phyloP scores from a whole-genome alignment of 2,888 invertebrate species.

The Polydesmus complanatus region DNA sequence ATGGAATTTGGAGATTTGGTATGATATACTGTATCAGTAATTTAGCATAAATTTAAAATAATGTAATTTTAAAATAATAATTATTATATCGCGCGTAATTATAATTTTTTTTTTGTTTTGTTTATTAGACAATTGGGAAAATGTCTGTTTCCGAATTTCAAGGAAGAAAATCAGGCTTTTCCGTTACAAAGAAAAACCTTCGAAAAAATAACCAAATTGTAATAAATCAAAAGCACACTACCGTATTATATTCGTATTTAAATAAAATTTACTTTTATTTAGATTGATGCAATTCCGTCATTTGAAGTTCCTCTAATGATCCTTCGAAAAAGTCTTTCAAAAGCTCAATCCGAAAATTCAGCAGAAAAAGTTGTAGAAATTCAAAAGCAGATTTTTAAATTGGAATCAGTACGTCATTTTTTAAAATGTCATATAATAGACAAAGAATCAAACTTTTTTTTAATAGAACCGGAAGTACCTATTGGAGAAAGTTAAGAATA shows the following conservation, averaged over 20 bases:
- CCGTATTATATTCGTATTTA: not conserved
- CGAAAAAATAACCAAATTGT: not conserved
- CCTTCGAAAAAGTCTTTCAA: constrained; percentile 11
- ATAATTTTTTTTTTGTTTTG: not conserved
- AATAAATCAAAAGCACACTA: constrained; percentile 5
- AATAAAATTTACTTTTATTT: not conserved
- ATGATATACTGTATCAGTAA: constrained; percentile 1
- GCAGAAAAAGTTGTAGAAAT: not conserved
- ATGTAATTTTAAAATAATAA: not conserved
- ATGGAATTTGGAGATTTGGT: constrained; percentile 40
- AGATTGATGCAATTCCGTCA: not conserved
- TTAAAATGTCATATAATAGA: not conserved
- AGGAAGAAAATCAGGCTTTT: not conserved
- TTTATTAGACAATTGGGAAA: no score
- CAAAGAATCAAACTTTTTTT: not conserved
- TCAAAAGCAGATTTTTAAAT: not conserved
- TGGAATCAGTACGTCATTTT: not conserved
- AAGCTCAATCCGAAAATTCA: constrained; percentile 1
- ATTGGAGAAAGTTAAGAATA: not conserved
- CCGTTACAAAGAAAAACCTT: not conserved
- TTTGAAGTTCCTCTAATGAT: constrained; percentile 3
- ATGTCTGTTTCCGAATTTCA: constrained; percentile 1
- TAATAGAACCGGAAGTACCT: constrained; percentile 7
- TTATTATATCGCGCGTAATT: not conserved
- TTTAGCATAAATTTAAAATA: not conserved